These are phyloP conservation scores for Regulus satrapa DNA, from an alignment of 2,113 vertebrate species.

Conservation along the genomic window DNA sequence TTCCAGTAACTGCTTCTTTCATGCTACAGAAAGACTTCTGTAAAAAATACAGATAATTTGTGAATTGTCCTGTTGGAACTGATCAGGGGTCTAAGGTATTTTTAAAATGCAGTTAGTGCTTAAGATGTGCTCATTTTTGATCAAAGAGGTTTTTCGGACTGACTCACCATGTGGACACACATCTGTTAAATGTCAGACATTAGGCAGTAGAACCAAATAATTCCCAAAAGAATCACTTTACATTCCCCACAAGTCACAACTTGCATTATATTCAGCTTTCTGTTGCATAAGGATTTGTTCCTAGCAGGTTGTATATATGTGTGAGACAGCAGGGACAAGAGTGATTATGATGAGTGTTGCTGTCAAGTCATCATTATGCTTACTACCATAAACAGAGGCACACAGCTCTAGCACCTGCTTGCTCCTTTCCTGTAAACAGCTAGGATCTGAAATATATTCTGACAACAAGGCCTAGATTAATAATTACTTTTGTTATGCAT, in stretches of 20 bases:
- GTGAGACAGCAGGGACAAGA: slow-evolving; percentile 8
- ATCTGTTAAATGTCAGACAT: slow-evolving; percentile 32
- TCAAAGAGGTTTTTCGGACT: not conserved
- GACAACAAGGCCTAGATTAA: not conserved
- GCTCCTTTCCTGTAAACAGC: not conserved
- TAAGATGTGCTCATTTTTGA: not conserved
- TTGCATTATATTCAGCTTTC: not conserved
- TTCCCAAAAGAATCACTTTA: slow-evolving; percentile 2
- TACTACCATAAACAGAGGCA: not conserved
- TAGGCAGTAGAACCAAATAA: not conserved
- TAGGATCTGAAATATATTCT: not conserved
- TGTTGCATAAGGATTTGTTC: not conserved
- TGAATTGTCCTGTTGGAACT: not conserved
- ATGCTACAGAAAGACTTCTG: not conserved
- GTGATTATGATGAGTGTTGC: not conserved
- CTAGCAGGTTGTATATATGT: not conserved
- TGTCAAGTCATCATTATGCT: not conserved
- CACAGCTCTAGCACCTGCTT: not conserved
- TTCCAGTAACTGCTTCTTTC: not conserved
- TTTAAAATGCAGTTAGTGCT: not conserved
- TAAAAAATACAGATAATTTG: not conserved
- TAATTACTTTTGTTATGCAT: not conserved
- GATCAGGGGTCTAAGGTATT: not conserved
- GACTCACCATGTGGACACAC: not conserved
- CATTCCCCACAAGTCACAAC: not conserved